These are phyloP conservation scores for Pelmatolapia mariae DNA, from an alignment of 2,113 vertebrate species.

Conservation along the genomic window DNA sequence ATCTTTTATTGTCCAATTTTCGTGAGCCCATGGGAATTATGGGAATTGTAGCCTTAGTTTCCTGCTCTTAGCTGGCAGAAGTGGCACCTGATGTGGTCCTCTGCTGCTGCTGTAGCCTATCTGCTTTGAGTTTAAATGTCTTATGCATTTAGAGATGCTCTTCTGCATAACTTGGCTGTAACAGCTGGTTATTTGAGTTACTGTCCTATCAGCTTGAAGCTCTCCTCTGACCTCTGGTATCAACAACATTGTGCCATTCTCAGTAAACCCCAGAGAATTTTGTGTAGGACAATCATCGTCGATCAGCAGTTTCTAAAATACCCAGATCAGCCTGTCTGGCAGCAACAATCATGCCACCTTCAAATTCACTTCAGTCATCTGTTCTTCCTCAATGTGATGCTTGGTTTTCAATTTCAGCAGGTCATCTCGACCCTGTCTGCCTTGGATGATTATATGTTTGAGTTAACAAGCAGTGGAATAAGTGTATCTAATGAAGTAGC, in stretches of 20 bases:
- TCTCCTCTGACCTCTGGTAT: background rate
- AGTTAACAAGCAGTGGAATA: background rate
- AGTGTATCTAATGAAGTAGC: background rate
- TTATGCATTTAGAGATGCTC: background rate
- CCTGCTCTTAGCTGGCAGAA: background rate
- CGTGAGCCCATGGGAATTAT: background rate
- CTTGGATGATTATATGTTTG: background rate
- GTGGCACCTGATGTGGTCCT: background rate
- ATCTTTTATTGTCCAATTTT: background rate
- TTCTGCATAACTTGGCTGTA: background rate
- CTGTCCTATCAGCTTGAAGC: background rate
- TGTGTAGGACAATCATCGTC: background rate
- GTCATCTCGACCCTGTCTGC: background rate
- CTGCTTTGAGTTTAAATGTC: background rate
- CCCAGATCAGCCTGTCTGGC: background rate
- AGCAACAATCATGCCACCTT: background rate
- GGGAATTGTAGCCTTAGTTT: background rate
- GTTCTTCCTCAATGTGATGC: background rate
- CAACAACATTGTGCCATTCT: background rate
- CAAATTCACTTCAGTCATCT: background rate
- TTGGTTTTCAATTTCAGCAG: background rate
- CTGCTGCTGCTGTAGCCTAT: background rate
- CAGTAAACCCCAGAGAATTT: background rate
- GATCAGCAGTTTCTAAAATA: background rate
- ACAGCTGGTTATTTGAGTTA: background rate